Evolutionary conservation across 2,797 vertebrate species (phyloP).

Genomic region (Acanthurus leucopareius): DNA sequence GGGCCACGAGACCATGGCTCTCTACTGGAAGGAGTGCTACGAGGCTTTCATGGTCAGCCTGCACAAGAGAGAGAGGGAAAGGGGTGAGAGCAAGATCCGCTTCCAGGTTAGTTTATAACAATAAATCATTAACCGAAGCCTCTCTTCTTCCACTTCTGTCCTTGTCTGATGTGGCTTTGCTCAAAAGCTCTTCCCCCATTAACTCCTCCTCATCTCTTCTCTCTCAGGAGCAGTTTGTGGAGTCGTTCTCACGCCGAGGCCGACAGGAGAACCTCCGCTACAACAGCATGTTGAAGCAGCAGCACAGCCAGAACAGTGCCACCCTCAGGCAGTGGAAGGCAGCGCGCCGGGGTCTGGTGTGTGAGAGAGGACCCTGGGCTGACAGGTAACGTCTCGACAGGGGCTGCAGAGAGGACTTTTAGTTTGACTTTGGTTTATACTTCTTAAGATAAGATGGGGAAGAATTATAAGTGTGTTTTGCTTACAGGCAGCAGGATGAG

Average conservation of each 20-base stretch:
- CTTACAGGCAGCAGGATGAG: constrained; percentile 86
- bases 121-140: not conserved
- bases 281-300: constrained; percentile 96
- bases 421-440: not conserved
- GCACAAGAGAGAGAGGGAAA: constrained; percentile 93
- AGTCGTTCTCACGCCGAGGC: constrained; percentile 92
- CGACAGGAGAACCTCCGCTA: constrained; percentile 96
- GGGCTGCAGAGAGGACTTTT: not conserved
- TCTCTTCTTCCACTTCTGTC: not conserved
- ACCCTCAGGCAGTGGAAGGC: constrained; percentile 93
- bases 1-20: constrained; percentile 92
- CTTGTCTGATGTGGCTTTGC: not conserved
- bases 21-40: constrained; percentile 96
- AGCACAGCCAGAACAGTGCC: constrained; percentile 89
- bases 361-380: constrained; percentile 96
- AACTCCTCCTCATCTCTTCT: not conserved
- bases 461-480: not conserved
- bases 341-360: constrained; percentile 89
- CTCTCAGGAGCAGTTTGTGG: constrained; percentile 93
- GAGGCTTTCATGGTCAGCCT: constrained; percentile 96
- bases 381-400: constrained; percentile 84
- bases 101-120: constrained; percentile 90
- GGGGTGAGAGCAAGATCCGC: constrained; percentile 98
- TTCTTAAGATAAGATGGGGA: not conserved
- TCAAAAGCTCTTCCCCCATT: not conserved